Conservation (phyloP, 2,888 invertebrate genomes). For the Parnassius orleans region DNA sequence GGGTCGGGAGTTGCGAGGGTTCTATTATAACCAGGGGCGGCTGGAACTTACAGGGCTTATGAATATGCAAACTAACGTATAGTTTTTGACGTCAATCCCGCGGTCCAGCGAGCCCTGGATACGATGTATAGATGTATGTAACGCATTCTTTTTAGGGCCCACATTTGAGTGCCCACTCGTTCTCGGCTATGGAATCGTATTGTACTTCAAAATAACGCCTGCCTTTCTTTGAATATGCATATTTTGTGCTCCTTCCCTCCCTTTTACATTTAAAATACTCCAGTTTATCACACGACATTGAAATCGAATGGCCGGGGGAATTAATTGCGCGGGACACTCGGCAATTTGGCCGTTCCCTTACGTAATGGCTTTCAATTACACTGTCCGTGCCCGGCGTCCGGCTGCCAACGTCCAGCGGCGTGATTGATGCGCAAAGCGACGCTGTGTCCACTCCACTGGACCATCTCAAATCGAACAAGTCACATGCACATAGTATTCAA, state of each 20-base stretch:
- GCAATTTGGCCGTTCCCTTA: neutral
- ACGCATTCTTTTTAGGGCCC: too few species aligned
- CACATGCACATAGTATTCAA: neutral
- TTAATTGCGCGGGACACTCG: constrained; percentile 5
- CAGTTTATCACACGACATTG: too few species aligned
- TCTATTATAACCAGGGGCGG: constrained; percentile 16
- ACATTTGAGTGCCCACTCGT: too few species aligned
- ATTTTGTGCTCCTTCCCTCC: too few species aligned
- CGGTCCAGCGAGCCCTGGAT: neutral
- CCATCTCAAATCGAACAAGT: neutral
- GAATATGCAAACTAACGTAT: constrained; percentile 37
- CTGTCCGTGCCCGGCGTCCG: neutral
- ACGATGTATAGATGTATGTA: neutral
- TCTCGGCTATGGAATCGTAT: too few species aligned
- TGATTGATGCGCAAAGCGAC: constrained; percentile 1
- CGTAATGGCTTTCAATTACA: constrained; percentile 3
- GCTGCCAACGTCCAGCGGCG: neutral
- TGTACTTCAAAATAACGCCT: too few species aligned
- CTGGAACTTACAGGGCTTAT: constrained; percentile 38
- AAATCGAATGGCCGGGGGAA: neutral
- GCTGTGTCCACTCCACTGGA: neutral
- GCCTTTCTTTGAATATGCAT: too few species aligned
- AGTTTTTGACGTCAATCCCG: neutral
- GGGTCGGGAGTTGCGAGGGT: neutral
- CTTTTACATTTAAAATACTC: too few species aligned